Base-by-base conservation (phyloP, 2,888 invertebrate genomes). In the Chaetoderma sp. region DNA sequence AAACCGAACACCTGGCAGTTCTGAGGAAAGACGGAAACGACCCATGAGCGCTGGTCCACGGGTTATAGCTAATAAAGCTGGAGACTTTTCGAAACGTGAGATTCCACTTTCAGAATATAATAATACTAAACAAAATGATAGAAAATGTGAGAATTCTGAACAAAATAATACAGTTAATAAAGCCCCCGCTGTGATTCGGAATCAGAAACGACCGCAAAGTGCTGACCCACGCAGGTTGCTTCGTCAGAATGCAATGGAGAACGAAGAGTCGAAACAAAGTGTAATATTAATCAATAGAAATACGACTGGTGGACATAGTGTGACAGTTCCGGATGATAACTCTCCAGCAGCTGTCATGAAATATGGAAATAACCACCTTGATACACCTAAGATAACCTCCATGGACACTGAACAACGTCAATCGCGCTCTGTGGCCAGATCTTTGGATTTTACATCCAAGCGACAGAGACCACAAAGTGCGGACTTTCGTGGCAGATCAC, bases 211-310 rank as follows among this genome's bases (percentile, higher is more conserved):
- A 18, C 50, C 50, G 8, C 25, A 50, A 18, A 50, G 50, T 25
- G 50, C 50, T 5, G 50, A 30, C 8, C 39, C 39, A 13, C 65
- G 68, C 25, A 23, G 58, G 8, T 55, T 75, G 3, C 49, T 57
- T 1, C 67, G 63, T 28, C 72, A 74, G 58, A 60, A 59, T 16
- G 62, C 75, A 6, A 33, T 10, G 8, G 62, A 67, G 16, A 25
- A 25, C 16, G 64, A 76, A 44, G 56, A 63, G 42, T 68, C 71
- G 33, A n/a, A n/a, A n/a, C n/a, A n/a, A n/a, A n/a, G n/a, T n/a
- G 63, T 70, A 32, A 68, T 76, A 45, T 68, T 78, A 25, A 68
- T 73, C n/a, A 73, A 74, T n/a, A 73, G 76, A 49, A 57, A 74
- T 8, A 61, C 67, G 10, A 63, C 60, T 33, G 75, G 74, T 21